Evolutionary conservation across 2,888 invertebrate species (phyloP).

Genomic region (Rotaria socialis): DNA sequence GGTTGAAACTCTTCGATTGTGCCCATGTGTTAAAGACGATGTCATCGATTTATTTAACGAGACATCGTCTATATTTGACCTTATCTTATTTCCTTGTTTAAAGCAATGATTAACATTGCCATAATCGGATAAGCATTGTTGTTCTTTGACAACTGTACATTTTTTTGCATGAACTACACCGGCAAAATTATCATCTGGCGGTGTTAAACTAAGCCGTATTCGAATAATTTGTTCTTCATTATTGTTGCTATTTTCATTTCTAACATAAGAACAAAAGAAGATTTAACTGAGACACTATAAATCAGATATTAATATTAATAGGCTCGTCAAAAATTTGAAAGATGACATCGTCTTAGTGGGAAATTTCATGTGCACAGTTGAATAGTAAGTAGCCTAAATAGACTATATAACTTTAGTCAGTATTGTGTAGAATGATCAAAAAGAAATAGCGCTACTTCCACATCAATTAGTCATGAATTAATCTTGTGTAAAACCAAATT

Average conservation of each 20-base stretch:
- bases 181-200: neutral
- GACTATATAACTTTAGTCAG: too few relatives aligned
- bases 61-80: conserved; percentile 31
- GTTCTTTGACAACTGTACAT: neutral
- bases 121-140: conserved; percentile 31
- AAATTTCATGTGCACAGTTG: too few relatives aligned
- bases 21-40: neutral
- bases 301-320: neutral
- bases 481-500: too few relatives aligned
- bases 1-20: neutral
- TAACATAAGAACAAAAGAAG: neutral
- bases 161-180: conserved; percentile 23
- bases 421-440: too few relatives aligned
- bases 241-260: neutral
- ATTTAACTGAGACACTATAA: neutral
- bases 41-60: conserved; percentile 27
- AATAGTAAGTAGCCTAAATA: too few relatives aligned
- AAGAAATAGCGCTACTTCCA: too few relatives aligned
- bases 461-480: too few relatives aligned
- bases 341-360: too few relatives aligned
- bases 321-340: too few relatives aligned
- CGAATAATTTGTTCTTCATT: neutral
- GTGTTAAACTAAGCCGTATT: neutral
- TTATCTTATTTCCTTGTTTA: neutral
- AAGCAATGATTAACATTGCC: neutral